phyloP scores from a whole-genome alignment of 2,888 invertebrate genomes.

The Xestia c-nigrum region DNA sequence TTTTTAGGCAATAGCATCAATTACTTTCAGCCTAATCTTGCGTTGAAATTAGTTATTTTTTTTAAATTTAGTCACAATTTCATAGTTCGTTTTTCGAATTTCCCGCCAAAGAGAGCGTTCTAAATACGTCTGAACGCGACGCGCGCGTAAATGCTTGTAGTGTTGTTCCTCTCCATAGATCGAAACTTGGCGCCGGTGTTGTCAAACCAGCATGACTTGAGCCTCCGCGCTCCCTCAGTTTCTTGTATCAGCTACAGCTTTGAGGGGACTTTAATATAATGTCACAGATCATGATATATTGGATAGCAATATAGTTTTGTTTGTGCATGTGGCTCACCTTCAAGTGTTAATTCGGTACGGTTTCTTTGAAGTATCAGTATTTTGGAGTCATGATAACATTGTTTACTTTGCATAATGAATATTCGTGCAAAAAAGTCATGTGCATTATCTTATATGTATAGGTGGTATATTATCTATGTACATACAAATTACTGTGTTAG shows the following conservation, averaged over 20 bases:
- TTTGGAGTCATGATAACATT: constrained; percentile 43
- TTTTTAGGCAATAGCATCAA: constrained; percentile 5
- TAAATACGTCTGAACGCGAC: constrained; percentile 78
- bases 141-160: constrained; percentile 75
- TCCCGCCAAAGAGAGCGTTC: constrained; percentile 57
- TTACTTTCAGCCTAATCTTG: neutral
- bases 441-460: neutral
- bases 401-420: constrained; percentile 29
- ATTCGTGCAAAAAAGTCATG: neutral
- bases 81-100: constrained; percentile 55
- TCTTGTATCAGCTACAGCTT: neutral
- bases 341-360: constrained; percentile 32
- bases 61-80: neutral
- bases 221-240: constrained; percentile 64
- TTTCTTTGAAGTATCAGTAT: constrained; percentile 33
- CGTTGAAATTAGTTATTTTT: neutral
- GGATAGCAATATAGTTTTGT: constrained; percentile 50
- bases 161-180: constrained; percentile 65
- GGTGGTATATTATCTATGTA: too few relatives aligned
- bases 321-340: constrained; percentile 44
- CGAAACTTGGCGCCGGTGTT: constrained; percentile 75
- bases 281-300: constrained; percentile 64
- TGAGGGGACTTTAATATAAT: constrained; percentile 53
- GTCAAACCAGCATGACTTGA: constrained; percentile 68
- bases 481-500: too few relatives aligned